Base-by-base conservation (phyloP, 2,888 invertebrate genomes). In the Diaperis boleti region DNA sequence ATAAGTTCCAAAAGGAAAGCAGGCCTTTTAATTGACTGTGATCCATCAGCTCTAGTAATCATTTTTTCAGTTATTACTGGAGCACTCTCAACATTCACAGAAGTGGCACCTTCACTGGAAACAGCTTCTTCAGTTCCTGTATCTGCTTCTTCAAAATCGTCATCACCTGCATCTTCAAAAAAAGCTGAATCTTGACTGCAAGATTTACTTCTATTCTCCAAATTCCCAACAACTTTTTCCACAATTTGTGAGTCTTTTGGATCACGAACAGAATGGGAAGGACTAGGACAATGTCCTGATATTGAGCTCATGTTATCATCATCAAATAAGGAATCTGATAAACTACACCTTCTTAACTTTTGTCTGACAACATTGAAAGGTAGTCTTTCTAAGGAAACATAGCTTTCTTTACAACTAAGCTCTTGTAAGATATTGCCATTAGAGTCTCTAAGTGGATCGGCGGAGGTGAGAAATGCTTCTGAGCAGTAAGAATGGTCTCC, bases 161-260 rank as follows among this genome's bases (percentile, higher is more conserved):
- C 20, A 14, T 37, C 44, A 14, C 22, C 20, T n/a, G 11, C n/a
- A 20, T 42, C 41, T 31, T 52, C 33, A 45, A 14, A 56, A 35
- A 57, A 47, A 3, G 64, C 64, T 5, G 64, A 64, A 55, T 64
- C 64, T 17, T 55, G 55, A 44, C 60, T 60, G 20, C 55, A 56
- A 1, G 62, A 62, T 29, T 62, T 55, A 37, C 44, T 61, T 7
- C 61, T 50, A 8, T 35, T 45, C 17, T 54, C 55, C 33, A 60
- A 52, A 31, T 11, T 33, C 11, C 41, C 22, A 18, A 10, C 13
- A 4, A 35, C 7, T 20, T 45, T 31, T 13, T 49, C 45, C 10
- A 29, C 11, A 42, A 42, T 18, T 15, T 37, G 11, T 3, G 8
- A 33, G 10, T 33, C 33, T 3, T 33, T 17, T 17, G 52, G 22